A percentile compares a stretch with the other conserved stretches of the same genome.
These are phyloP conservation scores for Ecdyonurus torrentis DNA, from an alignment of 2,888 invertebrate genomes.

Conservation along the genomic window DNA sequence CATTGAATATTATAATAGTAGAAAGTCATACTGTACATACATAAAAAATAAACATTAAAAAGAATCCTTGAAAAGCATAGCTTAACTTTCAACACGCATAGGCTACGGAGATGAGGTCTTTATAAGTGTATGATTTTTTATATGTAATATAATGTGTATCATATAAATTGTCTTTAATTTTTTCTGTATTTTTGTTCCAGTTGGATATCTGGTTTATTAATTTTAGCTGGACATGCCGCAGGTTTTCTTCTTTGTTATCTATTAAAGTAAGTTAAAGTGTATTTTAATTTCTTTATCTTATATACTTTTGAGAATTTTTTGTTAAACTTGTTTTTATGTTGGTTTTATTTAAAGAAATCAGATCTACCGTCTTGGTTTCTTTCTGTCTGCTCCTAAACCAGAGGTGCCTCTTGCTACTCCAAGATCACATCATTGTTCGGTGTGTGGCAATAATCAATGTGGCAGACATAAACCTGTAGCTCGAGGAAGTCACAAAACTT, in stretches of 20 bases:
- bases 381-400: neutral
- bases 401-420: neutral
- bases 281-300: neutral
- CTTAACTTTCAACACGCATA: too few species aligned
- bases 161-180: neutral
- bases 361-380: neutral
- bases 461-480: neutral
- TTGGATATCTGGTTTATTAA: neutral
- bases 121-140: too few species aligned
- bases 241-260: neutral
- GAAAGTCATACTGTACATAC: too few species aligned
- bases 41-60: too few species aligned
- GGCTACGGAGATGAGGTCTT: too few species aligned
- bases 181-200: neutral
- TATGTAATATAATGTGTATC: too few species aligned
- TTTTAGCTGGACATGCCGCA: neutral
- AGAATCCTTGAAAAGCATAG: too few species aligned
- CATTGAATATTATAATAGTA: too few species aligned
- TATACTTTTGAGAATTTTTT: neutral
- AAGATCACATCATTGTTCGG: neutral
- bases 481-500: neutral
- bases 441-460: neutral
- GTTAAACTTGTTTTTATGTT: neutral
- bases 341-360: neutral
- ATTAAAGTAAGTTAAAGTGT: neutral